Evolutionary conservation across 2,113 vertebrate genomes (phyloP).

Genomic region (Syrrhaptes paradoxus): DNA sequence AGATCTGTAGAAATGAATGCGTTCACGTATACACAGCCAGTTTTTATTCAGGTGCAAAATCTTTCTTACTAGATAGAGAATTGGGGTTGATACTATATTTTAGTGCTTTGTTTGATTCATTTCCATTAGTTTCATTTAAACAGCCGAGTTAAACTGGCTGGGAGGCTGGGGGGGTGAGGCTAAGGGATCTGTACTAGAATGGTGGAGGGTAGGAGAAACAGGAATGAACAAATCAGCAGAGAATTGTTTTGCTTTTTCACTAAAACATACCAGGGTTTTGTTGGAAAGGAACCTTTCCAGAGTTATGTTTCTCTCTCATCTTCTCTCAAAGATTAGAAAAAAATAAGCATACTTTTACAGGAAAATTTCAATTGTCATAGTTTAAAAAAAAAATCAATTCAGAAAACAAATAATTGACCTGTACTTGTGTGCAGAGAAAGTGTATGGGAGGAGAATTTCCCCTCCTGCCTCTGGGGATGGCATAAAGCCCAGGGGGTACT

Average conservation of each 20-base stretch:
- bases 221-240: not conserved
- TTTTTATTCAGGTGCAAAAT: rapidly evolving
- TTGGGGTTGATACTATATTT: not conserved
- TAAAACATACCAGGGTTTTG: not conserved
- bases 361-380: not conserved
- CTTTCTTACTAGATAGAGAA: not conserved
- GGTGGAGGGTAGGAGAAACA: not conserved
- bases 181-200: not conserved
- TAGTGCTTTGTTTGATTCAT: not conserved
- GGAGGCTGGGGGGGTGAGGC: not conserved
- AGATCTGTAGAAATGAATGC: not conserved
- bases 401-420: not conserved
- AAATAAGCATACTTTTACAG: not conserved
- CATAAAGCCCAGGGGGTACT: rapidly evolving
- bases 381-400: not conserved
- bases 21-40: rapidly evolving
- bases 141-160: not conserved
- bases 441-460: not conserved
- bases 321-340: not conserved
- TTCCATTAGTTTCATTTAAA: not conserved
- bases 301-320: not conserved
- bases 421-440: not conserved
- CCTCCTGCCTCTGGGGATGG: not conserved
- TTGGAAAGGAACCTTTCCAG: not conserved
- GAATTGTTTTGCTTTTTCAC: not conserved